Evolutionary conservation across 2,888 invertebrate genomes (phyloP), one percentile per base, ranked within the genome.

Genomic region (Andrena bucephala): DNA sequence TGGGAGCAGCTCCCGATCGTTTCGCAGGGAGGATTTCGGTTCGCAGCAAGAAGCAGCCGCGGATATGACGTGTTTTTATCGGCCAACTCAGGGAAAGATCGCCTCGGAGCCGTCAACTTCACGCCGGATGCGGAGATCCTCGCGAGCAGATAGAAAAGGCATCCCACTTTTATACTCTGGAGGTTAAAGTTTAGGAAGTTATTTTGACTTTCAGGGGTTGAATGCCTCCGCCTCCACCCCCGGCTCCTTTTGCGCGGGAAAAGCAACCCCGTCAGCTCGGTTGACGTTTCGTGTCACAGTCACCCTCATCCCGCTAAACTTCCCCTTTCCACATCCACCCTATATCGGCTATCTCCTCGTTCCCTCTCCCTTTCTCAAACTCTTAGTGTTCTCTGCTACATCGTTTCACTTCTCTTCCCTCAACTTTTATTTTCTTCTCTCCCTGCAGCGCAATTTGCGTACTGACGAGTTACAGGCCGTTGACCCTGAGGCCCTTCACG

Each of bases 171-270:
- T 92, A 92, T 91, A 89, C 92, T 90, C 90, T 83, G 87, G 89
- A 91, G 91, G 91, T 91, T 90, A 90, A 91, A 92, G 91, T 92
- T 92, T 90, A 86, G 87, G 83, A 92, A 93, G 92, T 93, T 93
- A 93, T 93, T 93, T 92, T 90, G 92, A 92, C 91, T 93, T 91
- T 91, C 85, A 84, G 79, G 66, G 77, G 74, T 75, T 79, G 62
- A 79, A 83, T 82, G 77, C 68, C 80, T 50, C 68, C 63, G 62
- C 67, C 65, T 67, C 42, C 77, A 8, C 20, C 57, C 57, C 10
- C 10, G 67, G 66, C 67, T 62, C 54, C 57, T 66, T 72, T 63
- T 59, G 74, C 65, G 76, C 70, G 78, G 72, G 81, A 79, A 74
- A 85, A 83, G 78, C 83, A 77, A 84, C 90, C 75, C 85, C 88